Conservation (phyloP, 2,888 invertebrate genomes). For the Hermodice carunculata region DNA sequence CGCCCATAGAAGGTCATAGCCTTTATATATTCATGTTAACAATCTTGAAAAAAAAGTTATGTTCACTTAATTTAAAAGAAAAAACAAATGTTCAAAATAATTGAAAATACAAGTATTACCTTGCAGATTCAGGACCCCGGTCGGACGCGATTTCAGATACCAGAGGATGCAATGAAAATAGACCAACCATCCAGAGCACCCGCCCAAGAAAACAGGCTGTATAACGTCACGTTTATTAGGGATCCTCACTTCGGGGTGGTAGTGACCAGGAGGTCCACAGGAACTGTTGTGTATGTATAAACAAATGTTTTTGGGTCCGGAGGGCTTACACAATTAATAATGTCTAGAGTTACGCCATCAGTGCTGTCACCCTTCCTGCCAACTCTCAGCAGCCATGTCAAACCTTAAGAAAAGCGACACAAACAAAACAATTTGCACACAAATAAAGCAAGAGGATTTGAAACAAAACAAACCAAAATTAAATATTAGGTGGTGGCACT, state of each 20-base stretch:
- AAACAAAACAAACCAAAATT: too few relatives aligned
- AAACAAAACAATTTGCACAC: too few relatives aligned
- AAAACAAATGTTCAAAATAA: background rate
- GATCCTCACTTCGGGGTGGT: constrained; percentile 46
- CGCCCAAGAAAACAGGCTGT: constrained; percentile 1
- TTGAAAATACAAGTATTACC: background rate
- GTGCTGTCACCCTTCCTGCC: too few relatives aligned
- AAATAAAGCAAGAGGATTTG: too few relatives aligned
- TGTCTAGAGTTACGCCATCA: too few relatives aligned
- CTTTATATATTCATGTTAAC: too few relatives aligned
- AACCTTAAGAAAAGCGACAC: too few relatives aligned
- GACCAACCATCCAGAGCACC: background rate
- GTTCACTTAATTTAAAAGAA: background rate
- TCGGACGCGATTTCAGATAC: background rate
- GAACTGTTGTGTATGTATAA: constrained; percentile 39
- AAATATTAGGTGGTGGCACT: too few relatives aligned
- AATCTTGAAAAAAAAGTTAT: too few relatives aligned
- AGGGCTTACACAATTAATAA: too few relatives aligned
- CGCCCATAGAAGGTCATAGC: too few relatives aligned
- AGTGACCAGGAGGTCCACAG: constrained; percentile 44
- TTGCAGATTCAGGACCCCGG: constrained; percentile 5
- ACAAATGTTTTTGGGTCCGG: background rate
- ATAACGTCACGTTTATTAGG: constrained; percentile 2
- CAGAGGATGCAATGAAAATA: constrained; percentile 14
- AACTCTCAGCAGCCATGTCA: too few relatives aligned